phyloP scores from a whole-genome alignment of 2,113 vertebrate species.

The Rhinogobius similis region DNA sequence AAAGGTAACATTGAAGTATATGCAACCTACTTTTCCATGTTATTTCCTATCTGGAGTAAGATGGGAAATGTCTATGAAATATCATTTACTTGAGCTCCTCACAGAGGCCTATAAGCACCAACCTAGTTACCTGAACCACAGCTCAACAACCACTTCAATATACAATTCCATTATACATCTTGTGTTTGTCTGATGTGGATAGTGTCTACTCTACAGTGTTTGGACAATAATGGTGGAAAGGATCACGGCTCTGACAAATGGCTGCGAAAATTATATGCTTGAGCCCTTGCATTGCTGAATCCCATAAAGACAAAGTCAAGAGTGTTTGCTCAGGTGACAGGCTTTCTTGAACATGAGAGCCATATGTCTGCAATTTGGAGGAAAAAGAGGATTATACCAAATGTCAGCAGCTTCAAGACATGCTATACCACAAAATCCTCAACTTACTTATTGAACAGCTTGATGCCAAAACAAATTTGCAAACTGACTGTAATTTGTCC shows the following conservation, averaged over 20 bases:
- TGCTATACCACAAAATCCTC: slow-evolving; percentile 23
- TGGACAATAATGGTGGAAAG: slow-evolving; percentile 49
- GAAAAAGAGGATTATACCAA: slow-evolving; percentile 23
- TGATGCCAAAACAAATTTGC: slow-evolving; percentile 46
- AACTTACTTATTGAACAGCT: slow-evolving; percentile 27
- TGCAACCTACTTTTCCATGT: too few relatives aligned
- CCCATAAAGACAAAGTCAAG: slow-evolving; percentile 45
- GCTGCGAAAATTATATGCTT: slow-evolving; percentile 44
- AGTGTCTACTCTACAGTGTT: slow-evolving; percentile 30
- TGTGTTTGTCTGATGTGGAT: slow-evolving; percentile 16
- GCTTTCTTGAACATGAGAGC: slow-evolving; percentile 48
- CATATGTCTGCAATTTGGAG: slow-evolving; percentile 62
- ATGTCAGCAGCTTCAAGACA: slow-evolving; percentile 23
- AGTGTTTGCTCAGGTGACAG: slow-evolving; percentile 50
- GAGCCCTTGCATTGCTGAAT: slow-evolving; percentile 21
- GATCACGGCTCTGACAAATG: slow-evolving; percentile 57
- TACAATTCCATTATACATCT: slow-evolving; percentile 10
- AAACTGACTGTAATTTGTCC: too few relatives aligned
- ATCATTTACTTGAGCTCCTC: not conserved
- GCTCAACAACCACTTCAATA: slow-evolving; percentile 1
- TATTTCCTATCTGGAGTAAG: not conserved
- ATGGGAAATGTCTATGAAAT: not conserved
- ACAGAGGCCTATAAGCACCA: not conserved
- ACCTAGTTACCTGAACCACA: not conserved
- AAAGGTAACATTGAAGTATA: not conserved